Conservation (phyloP, 1,140 invertebrate species). For the Meloidogyne chitwoodi region DNA sequence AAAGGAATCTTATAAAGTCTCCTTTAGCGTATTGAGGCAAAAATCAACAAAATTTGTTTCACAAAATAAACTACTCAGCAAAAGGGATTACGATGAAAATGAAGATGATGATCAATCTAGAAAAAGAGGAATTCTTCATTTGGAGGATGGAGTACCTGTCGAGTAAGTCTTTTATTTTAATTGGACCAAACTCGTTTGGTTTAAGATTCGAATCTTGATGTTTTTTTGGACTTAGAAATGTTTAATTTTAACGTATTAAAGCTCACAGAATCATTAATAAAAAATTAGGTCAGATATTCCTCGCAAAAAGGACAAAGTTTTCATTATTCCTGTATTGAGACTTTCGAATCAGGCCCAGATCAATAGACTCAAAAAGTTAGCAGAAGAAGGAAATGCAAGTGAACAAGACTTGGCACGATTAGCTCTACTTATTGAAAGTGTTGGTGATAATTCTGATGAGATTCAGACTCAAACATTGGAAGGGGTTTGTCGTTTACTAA, state of each 20-base stretch:
- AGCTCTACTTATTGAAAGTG: slow-evolving; percentile 9
- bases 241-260: too few relatives aligned
- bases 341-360: slow-evolving; percentile 13
- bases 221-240: background rate
- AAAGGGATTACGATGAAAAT: background rate
- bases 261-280: background rate
- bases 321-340: slow-evolving; percentile 13
- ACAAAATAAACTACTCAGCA: background rate
- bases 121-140: slow-evolving; percentile 11
- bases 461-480: background rate
- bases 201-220: too few relatives aligned
- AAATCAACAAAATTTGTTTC: background rate
- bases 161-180: background rate
- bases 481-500: background rate
- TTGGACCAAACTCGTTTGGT: background rate
- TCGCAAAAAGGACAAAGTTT: slow-evolving; percentile 17
- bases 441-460: slow-evolving; percentile 1
- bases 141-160: slow-evolving; percentile 13
- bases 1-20: background rate
- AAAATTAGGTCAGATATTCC: background rate
- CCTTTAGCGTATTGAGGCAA: slow-evolving; percentile 1
- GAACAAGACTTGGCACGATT: slow-evolving; percentile 12
- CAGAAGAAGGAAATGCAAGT: slow-evolving; percentile 19
- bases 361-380: slow-evolving; percentile 10
- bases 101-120: background rate